Conservation (phyloP, 2,797 vertebrate species). For the Crenuchus spilurus region DNA sequence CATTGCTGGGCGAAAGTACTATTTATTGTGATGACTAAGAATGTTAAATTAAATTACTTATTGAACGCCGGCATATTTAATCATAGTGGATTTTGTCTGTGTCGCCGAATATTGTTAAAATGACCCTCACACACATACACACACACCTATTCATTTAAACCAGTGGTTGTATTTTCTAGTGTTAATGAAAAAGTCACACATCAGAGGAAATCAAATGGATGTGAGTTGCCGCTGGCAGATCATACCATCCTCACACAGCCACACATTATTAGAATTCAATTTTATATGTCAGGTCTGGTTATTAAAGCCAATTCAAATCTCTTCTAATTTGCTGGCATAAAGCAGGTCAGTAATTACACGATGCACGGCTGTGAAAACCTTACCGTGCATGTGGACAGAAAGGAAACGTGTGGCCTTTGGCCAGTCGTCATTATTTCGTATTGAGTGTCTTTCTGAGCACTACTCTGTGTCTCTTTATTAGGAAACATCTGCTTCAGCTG, state of each 20-base stretch:
- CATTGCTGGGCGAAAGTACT: too few relatives aligned
- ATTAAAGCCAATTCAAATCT: slow-evolving; percentile 40
- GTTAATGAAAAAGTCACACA: slow-evolving; percentile 44
- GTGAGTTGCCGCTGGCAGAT: slow-evolving; percentile 38
- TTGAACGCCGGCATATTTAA: too few relatives aligned
- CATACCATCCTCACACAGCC: slow-evolving; percentile 37
- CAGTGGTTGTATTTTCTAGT: slow-evolving; percentile 18
- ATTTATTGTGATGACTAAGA: too few relatives aligned
- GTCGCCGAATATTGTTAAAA: not conserved
- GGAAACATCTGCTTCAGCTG: slow-evolving; percentile 44
- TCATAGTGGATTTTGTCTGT: too few relatives aligned
- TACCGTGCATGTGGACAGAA: slow-evolving; percentile 1
- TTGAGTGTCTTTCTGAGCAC: slow-evolving; percentile 19
- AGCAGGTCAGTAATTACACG: slow-evolving; percentile 29
- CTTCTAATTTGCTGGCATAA: slow-evolving; percentile 25
- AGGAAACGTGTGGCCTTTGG: slow-evolving; percentile 19
- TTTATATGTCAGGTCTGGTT: slow-evolving; percentile 47
- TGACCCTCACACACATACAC: not conserved
- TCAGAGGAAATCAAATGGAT: slow-evolving; percentile 43
- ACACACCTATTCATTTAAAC: not conserved
- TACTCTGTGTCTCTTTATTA: slow-evolving; percentile 13
- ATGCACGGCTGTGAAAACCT: not conserved
- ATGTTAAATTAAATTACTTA: too few relatives aligned
- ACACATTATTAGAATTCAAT: slow-evolving; percentile 38
- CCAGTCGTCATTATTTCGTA: slow-evolving; percentile 32